These are phyloP conservation scores for Plestiodon gilberti DNA, from an alignment of 2,113 vertebrate genomes.

Conservation along the genomic window DNA sequence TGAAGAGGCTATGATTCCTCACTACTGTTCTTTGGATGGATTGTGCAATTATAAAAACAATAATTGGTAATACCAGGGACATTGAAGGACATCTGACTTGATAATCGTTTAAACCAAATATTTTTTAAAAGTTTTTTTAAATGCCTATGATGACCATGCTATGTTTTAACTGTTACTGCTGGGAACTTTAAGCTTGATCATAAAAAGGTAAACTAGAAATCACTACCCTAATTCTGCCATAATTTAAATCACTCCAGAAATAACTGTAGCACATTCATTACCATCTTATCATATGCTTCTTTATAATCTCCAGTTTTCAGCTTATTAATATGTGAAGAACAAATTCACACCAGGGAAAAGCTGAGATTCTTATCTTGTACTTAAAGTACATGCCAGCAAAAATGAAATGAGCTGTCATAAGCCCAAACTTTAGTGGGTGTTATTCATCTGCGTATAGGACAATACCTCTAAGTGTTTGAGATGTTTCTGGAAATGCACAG, in stretches of 20 bases:
- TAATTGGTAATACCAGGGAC: not conserved
- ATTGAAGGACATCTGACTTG: not conserved
- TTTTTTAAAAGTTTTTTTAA: not conserved
- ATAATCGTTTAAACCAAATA: not conserved
- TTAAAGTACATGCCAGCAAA: slow-evolving; percentile 36
- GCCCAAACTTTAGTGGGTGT: slow-evolving; percentile 47
- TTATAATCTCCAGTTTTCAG: slow-evolving; percentile 6
- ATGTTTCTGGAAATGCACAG: slow-evolving; percentile 56
- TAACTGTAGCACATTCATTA: rapidly evolving
- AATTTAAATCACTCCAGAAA: slow-evolving; percentile 2
- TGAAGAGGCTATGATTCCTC: not conserved
- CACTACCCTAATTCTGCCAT: not conserved
- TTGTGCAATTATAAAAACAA: not conserved
- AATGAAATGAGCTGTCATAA: slow-evolving; percentile 30
- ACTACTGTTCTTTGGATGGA: not conserved
- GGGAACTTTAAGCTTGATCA: not conserved
- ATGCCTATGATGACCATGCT: not conserved
- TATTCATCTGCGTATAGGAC: slow-evolving; percentile 39
- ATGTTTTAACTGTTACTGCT: not conserved
- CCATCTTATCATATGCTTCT: not conserved
- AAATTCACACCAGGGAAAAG: slow-evolving; percentile 1
- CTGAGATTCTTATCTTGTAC: slow-evolving; percentile 35
- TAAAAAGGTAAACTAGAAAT: not conserved
- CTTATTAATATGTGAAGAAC: slow-evolving; percentile 23
- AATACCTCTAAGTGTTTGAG: slow-evolving; percentile 46